Base-by-base conservation (phyloP, 2,797 vertebrate species). In the Hydrolagus colliei region DNA sequence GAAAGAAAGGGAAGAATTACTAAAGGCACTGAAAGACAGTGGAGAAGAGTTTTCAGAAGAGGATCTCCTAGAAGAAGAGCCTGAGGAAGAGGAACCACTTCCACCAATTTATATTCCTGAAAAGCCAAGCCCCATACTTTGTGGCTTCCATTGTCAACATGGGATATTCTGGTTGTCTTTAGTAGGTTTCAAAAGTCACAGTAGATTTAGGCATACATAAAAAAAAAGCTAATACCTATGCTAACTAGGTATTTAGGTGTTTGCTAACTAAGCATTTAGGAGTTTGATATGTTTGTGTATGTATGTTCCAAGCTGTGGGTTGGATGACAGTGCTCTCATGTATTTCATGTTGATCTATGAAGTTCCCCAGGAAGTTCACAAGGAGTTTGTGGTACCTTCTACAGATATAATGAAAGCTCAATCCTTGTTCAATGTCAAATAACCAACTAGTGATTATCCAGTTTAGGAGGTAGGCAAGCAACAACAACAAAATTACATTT, bases 81-180 rank as follows among this genome's bases (percentile, higher is more conserved):
- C 91, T 20, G 92, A 92, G 2, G 89, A 93, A 1, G 93, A 96
- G 84, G 93, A 95, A 18, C 92, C 94, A 11, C 88, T 97, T 75
- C 95, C 96, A 0, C 14, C 92, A 10, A 88, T 97, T 67, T 93
- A 93, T 86, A 88, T 95, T 65, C 97, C 97, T 0, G 87, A 93
- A 14, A 90, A 91, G 18, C 94, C 96, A 41, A 97, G 96, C 91
- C 94, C 94, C 7, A 91, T 99, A 72, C 93, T 93, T 85, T 98
- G 96, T 87, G 96, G 96, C 20, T 97, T 99, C 92, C 97, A 98
- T 89, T 97, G 97, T 72, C 86, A 87, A 71, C 94, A 96, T 16
- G 96, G 94, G 74, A 92, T 92, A 86, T 99, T 98, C 91, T 98
- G 97, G 97, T 92, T 99, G 65, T 97, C 97, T 20, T 88, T 99